These are phyloP conservation scores for Lathronympha strigana DNA, from an alignment of 2,888 invertebrate species.

Conservation along the genomic window DNA sequence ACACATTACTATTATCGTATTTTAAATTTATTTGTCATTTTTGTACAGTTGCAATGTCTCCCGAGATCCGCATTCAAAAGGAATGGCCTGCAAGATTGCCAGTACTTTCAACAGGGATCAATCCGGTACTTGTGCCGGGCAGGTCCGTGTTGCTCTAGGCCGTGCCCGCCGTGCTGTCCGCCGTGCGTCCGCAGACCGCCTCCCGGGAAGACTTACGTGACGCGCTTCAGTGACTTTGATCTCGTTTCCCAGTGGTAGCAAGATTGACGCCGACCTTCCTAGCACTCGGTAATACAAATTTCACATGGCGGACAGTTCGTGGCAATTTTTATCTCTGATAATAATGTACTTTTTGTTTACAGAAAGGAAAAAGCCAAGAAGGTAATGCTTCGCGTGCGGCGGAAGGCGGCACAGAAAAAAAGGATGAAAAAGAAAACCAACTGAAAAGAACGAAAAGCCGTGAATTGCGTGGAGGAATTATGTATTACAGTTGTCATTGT, in stretches of 20 bases:
- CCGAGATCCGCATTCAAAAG: conserved; percentile 82
- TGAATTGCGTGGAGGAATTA: conserved; percentile 81
- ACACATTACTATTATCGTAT: neutral
- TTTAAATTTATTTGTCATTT: conserved; percentile 4
- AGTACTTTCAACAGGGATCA: conserved; percentile 80
- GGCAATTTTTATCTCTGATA: conserved; percentile 36
- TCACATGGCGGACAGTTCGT: conserved; percentile 66
- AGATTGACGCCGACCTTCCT: conserved; percentile 51
- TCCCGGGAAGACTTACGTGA: conserved; percentile 78
- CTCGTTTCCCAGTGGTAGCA: conserved; percentile 76
- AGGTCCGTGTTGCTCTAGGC: conserved; percentile 63
- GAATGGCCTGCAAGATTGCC: conserved; percentile 79
- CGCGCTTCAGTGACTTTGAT: conserved; percentile 80
- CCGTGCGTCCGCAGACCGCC: conserved; percentile 78
- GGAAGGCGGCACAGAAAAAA: conserved; percentile 71
- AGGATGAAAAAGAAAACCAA: conserved; percentile 73
- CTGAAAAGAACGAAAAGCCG: conserved; percentile 78
- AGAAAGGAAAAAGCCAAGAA: conserved; percentile 64
- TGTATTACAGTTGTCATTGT: conserved; percentile 84
- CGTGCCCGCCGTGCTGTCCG: conserved; percentile 75
- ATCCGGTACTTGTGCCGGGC: conserved; percentile 78
- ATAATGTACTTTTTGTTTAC: conserved; percentile 49
- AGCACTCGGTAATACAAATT: conserved; percentile 64
- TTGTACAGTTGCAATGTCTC: conserved; percentile 75
- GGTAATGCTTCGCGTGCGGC: conserved; percentile 56